Evolutionary conservation across 2,888 invertebrate genomes (phyloP).

Genomic region (Netelia melanura): DNA sequence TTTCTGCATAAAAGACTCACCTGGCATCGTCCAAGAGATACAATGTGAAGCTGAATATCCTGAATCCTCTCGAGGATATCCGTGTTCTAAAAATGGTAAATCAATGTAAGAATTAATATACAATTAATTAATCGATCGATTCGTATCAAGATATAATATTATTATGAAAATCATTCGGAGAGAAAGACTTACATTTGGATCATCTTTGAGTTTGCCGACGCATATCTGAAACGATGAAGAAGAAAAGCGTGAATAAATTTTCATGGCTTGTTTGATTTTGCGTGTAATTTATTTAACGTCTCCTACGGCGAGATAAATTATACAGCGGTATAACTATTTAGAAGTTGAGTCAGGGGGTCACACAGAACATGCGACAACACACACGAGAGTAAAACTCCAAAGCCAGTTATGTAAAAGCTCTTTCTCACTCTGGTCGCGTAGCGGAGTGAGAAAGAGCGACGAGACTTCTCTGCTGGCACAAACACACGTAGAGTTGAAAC

Average conservation of each 20-base stretch:
- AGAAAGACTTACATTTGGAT: slow-evolving; percentile 85
- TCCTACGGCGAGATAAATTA: background rate
- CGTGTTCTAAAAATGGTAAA: slow-evolving; percentile 84
- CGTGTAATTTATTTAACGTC: background rate
- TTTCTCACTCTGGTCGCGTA: slow-evolving; percentile 61
- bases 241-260: background rate
- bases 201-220: slow-evolving; percentile 87
- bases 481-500: slow-evolving; percentile 38
- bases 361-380: background rate
- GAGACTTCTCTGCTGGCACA: slow-evolving; percentile 5
- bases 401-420: slow-evolving; percentile 66
- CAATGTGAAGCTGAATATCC: slow-evolving; percentile 87
- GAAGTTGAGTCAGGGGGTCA: slow-evolving; percentile 33
- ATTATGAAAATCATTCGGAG: background rate
- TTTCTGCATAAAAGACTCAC: slow-evolving; percentile 82
- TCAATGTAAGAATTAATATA: too few species aligned
- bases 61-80: slow-evolving; percentile 86
- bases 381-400: slow-evolving; percentile 59
- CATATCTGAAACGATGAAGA: slow-evolving; percentile 84
- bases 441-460: slow-evolving; percentile 44
- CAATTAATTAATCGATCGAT: background rate
- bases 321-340: slow-evolving; percentile 14
- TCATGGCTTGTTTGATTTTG: background rate
- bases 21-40: slow-evolving; percentile 87
- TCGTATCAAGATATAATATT: background rate